A percentile compares a stretch with the other conserved stretches of the same genome.
Conservation (phyloP, 2,888 invertebrate genomes). For the Callyntrura sp. region DNA sequence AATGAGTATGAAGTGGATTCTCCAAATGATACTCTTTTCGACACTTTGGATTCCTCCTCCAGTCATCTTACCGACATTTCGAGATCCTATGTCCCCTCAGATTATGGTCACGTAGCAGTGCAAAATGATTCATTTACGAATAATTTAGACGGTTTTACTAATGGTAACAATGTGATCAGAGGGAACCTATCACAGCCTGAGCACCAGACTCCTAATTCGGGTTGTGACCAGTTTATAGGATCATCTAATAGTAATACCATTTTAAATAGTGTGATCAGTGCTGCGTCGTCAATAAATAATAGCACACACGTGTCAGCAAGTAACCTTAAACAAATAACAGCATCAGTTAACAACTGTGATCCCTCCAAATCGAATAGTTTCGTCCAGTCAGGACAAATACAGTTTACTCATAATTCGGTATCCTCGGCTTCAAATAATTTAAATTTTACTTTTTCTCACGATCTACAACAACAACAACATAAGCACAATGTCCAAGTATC, state of each 20-base stretch:
- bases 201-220: constrained; percentile 67
- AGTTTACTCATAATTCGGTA: constrained; percentile 63
- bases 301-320: constrained; percentile 67
- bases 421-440: constrained; percentile 68
- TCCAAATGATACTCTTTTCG: constrained; percentile 83
- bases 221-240: constrained; percentile 76
- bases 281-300: constrained; percentile 68
- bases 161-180: constrained; percentile 73
- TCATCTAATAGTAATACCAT: constrained; percentile 69
- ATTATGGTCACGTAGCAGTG: constrained; percentile 81
- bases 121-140: constrained; percentile 63
- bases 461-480: constrained; percentile 79
- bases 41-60: constrained; percentile 82
- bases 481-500: constrained; percentile 59
- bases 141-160: constrained; percentile 69
- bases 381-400: constrained; percentile 75
- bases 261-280: constrained; percentile 72
- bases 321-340: constrained; percentile 70
- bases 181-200: constrained; percentile 52
- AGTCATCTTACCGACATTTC: constrained; percentile 84
- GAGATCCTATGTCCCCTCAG: constrained; percentile 83
- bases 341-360: constrained; percentile 83
- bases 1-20: constrained; percentile 83
- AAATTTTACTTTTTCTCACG: constrained; percentile 76
- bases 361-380: constrained; percentile 79